A percentile compares a stretch with the other conserved stretches of the same genome.
Evolutionary conservation across 2,797 vertebrate genomes (phyloP).

Genomic region (Acropternis orthonyx): DNA sequence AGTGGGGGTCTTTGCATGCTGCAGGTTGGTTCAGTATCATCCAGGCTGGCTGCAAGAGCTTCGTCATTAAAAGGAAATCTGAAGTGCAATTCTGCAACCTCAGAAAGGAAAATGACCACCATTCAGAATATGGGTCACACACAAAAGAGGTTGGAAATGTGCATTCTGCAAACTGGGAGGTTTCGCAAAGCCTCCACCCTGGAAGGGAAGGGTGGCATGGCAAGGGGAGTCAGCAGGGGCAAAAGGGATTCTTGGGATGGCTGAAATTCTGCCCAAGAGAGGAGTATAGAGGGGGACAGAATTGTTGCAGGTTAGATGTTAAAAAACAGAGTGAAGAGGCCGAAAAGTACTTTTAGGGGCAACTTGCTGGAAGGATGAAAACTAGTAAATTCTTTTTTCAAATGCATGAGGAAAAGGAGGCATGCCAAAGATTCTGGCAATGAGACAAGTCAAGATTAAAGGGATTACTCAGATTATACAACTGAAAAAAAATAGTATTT

Average conservation of each 20-base stretch:
- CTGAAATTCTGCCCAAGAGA: not conserved
- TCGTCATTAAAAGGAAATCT: not conserved
- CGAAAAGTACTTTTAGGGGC: not conserved
- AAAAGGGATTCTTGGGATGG: not conserved
- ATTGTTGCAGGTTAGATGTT: not conserved
- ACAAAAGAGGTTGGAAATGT: not conserved
- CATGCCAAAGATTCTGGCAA: not conserved
- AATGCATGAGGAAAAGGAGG: not conserved
- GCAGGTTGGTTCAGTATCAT: not conserved
- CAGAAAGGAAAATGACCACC: not conserved
- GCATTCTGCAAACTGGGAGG: not conserved
- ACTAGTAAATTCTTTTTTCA: not conserved
- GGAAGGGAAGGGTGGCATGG: not conserved
- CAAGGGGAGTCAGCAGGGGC: not conserved
- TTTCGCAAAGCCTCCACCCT: not conserved
- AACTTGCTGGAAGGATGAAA: not conserved
- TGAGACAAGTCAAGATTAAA: conserved; percentile 10
- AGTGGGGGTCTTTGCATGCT: not conserved
- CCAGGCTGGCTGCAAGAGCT: not conserved
- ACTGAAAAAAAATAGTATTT: not conserved
- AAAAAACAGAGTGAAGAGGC: not conserved
- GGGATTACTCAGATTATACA: not conserved
- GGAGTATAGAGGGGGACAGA: not conserved
- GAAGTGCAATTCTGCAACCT: not conserved
- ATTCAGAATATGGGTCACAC: not conserved